Evolutionary conservation across 2,797 vertebrate species (phyloP).

Genomic region (Oophaga sylvatica): DNA sequence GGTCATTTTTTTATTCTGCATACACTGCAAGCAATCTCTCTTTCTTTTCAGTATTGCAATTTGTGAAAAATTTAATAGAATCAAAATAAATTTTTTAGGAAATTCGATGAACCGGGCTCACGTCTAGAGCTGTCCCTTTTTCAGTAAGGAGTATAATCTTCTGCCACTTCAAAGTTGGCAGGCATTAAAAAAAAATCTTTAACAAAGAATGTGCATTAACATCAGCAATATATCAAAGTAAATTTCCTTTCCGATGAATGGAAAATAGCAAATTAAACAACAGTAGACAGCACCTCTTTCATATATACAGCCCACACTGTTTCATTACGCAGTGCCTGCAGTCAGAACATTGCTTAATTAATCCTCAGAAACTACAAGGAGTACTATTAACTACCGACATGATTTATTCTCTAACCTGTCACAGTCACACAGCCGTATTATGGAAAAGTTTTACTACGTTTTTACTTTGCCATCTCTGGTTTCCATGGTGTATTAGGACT

Average conservation of each 20-base stretch:
- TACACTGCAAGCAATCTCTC: too few relatives aligned
- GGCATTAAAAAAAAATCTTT: neutral
- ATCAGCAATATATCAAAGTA: conserved; percentile 37
- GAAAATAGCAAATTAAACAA: conserved; percentile 28
- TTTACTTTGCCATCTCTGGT: neutral
- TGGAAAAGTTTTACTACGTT: neutral
- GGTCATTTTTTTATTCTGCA: too few relatives aligned
- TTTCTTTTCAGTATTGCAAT: too few relatives aligned
- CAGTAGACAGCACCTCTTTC: conserved; percentile 19
- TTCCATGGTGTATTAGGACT: neutral
- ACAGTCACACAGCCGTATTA: neutral
- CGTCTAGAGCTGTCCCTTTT: neutral
- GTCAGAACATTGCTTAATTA: conserved; percentile 48
- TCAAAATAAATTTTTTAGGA: too few relatives aligned
- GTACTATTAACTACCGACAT: conserved; percentile 39
- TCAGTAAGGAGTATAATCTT: neutral
- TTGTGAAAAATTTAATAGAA: too few relatives aligned
- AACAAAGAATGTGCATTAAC: neutral
- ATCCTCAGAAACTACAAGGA: conserved; percentile 35
- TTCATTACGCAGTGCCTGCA: conserved; percentile 37
- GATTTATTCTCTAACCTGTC: conserved; percentile 27
- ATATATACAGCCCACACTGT: conserved; percentile 10
- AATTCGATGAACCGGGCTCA: too few relatives aligned
- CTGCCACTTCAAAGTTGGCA: neutral
- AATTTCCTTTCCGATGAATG: conserved; percentile 30